Percentiles rank a stretch among this genome's conserved stretches.
These are phyloP conservation scores for Zoanthus sansibaricus DNA, from an alignment of 92 coral and sea anemone species.

Conservation along the genomic window DNA sequence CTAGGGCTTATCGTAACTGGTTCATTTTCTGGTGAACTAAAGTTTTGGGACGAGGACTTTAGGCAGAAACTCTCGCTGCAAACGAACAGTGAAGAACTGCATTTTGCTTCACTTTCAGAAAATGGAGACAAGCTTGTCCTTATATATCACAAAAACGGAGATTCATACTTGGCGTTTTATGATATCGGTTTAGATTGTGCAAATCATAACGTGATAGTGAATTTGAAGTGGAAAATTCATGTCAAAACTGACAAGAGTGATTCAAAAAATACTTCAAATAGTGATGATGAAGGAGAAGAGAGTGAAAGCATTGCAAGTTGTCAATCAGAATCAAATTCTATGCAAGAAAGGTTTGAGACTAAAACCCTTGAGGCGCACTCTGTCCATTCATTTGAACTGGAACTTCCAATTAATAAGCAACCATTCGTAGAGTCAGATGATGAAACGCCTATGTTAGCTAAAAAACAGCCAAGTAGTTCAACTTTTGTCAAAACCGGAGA, in stretches of 20 bases:
- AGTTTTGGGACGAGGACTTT: constrained; percentile 76
- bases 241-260: constrained; percentile 36
- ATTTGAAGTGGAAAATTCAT: constrained; percentile 36
- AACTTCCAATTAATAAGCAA: constrained; percentile 3
- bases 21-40: constrained; percentile 81
- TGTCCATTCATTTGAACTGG: constrained; percentile 43
- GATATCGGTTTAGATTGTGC: constrained; percentile 38
- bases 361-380: background rate
- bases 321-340: background rate
- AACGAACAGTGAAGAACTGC: constrained; percentile 51
- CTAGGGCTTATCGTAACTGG: constrained; percentile 57
- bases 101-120: constrained; percentile 75
- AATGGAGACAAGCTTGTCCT: constrained; percentile 65
- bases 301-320: background rate
- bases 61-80: constrained; percentile 42
- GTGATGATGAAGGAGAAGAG: background rate
- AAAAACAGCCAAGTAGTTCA: constrained; percentile 63
- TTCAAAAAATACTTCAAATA: background rate
- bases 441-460: background rate
- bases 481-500: constrained; percentile 79
- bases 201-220: background rate
- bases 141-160: constrained; percentile 63
- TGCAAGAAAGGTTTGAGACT: background rate
- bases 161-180: constrained; percentile 65
- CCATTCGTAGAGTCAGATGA: background rate